Evolutionary conservation across 2,888 invertebrate genomes (phyloP), one percentile per base, ranked within the genome.

Genomic region (Cordilura impudica): DNA sequence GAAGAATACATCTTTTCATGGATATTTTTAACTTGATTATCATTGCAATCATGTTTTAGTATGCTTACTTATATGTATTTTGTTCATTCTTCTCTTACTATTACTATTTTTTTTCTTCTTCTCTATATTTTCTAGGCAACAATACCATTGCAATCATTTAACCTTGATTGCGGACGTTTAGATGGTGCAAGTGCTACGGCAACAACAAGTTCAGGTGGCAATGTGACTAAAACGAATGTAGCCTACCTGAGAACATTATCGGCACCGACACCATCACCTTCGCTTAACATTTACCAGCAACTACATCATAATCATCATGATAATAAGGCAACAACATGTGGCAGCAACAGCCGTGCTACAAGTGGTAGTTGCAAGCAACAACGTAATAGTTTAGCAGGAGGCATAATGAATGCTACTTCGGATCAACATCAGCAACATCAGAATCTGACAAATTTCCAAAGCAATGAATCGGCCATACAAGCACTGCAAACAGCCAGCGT

Each of bases 91-190:
- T 65, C 66, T 66, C 60, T 51, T 43, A 26, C 6, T 18, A 58
- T 18, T 26, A 31, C n/a, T n/a, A 16, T 26, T 6, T 1, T n/a
- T 21, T 56, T 72, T 69, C 47, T 74, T 77, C 12, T 77, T 66
- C 74, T 69, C 69, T 77, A 58, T 39, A 18, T 75, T 75, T 84
- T 86, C 39, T 86, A 90, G 90, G 84, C 89, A 84, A 89, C 89
- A 83, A 90, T 90, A 87, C 90, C 90, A 84, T 83, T 90, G 83
- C 89, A 90, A 84, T 90, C 90, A 82, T 90, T 90, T 87, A 89
- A 88, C 87, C 86, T 89, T 87, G 88, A 88, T 86, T 86, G 87
- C 83, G 85, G 86, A 83, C 86, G 85, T 82, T 84, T 84, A 83
- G 86, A 85, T 81, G 82, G 81, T 80, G 49, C 71, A 82, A 71